A percentile compares a stretch with the other conserved stretches of the same genome.
Conservation (phyloP, 2,113 vertebrate genomes). For the Chauna torquata region DNA sequence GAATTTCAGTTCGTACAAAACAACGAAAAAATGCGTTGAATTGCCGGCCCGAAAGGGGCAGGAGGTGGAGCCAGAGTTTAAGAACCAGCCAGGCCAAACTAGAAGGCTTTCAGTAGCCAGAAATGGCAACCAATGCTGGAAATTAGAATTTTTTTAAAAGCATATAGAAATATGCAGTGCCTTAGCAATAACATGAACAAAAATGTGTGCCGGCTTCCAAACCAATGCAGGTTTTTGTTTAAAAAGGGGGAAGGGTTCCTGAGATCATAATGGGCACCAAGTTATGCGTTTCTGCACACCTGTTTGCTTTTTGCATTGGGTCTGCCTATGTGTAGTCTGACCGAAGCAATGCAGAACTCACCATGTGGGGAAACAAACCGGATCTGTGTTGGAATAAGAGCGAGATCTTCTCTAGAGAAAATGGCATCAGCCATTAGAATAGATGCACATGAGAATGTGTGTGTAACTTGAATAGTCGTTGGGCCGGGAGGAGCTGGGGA, state of each 20-base stretch:
- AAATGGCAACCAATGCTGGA: not conserved
- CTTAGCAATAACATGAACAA: not conserved
- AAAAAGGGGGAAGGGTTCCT: not conserved
- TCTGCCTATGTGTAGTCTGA: not conserved
- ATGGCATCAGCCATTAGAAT: not conserved
- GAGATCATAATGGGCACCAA: not conserved
- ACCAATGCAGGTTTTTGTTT: not conserved
- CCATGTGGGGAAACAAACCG: accelerated
- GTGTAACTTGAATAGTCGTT: not conserved
- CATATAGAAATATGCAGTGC: not conserved
- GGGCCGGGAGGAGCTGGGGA: not conserved
- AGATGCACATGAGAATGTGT: accelerated
- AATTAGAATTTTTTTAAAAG: not conserved
- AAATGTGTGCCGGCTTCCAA: not conserved
- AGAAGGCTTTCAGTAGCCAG: not conserved
- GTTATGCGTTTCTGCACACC: too few species aligned
- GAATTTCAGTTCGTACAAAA: not conserved
- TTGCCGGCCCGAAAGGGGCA: not conserved
- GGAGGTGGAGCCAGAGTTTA: not conserved
- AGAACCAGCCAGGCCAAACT: not conserved
- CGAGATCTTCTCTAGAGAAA: not conserved
- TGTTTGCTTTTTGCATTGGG: not conserved
- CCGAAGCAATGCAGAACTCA: not conserved
- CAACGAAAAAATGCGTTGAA: not conserved
- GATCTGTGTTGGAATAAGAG: not conserved